These are phyloP conservation scores for Chascanopsetta lugubris DNA, from an alignment of 2,113 vertebrate species.

Conservation along the genomic window DNA sequence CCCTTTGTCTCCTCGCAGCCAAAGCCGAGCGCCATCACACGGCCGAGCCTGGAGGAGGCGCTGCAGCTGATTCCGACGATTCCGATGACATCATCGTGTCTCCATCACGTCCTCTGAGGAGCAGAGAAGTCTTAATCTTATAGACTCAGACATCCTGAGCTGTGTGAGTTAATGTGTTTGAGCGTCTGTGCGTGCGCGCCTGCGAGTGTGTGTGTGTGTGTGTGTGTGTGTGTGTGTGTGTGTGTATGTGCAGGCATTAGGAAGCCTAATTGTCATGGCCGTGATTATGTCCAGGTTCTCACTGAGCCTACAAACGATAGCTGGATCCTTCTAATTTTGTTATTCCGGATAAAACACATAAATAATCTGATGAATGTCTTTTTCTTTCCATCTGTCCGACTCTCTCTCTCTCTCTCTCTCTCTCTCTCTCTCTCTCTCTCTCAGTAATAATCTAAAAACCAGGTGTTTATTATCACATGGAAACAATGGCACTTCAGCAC, in stretches of 20 bases:
- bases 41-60: slow-evolving; percentile 3
- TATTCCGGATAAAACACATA: slow-evolving; percentile 13
- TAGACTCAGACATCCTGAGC: slow-evolving; percentile 25
- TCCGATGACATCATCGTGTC: slow-evolving; percentile 87
- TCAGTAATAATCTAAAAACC: slow-evolving; percentile 17
- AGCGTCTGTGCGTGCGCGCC: not conserved
- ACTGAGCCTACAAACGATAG: slow-evolving; percentile 2
- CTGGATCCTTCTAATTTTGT: slow-evolving; percentile 7
- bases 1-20: slow-evolving; percentile 49
- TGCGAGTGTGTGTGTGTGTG: not conserved
- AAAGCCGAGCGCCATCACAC: slow-evolving; percentile 6
- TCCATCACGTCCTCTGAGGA: slow-evolving; percentile 75
- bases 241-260: not conserved
- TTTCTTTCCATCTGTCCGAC: not conserved
- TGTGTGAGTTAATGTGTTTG: too few relatives aligned
- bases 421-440: not conserved
- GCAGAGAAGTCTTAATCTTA: slow-evolving; percentile 62
- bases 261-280: not conserved
- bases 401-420: not conserved
- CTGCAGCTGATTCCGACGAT: slow-evolving; percentile 83
- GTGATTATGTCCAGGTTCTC: slow-evolving; percentile 1
- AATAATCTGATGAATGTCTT: not conserved
- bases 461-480: not conserved
- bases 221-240: not conserved
- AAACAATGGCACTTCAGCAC: slow-evolving; percentile 10